Evolutionary conservation across 2,113 vertebrate species (phyloP).

Genomic region (Nothocercus julius): DNA sequence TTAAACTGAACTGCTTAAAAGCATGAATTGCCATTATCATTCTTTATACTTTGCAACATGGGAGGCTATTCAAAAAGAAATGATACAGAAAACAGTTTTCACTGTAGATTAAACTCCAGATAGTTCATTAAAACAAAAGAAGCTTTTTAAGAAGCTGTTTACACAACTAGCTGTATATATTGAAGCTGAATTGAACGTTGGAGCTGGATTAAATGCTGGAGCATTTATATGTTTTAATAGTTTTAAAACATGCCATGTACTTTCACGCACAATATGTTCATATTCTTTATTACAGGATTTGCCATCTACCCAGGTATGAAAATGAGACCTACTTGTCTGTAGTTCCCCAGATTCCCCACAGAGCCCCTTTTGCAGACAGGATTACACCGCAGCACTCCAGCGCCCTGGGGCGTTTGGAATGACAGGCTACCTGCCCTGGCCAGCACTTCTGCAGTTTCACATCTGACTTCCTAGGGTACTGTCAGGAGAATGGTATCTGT

Average conservation of each 20-base stretch:
- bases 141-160: accelerated
- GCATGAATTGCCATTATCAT: neutral
- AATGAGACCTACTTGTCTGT: neutral
- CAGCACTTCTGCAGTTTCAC: neutral
- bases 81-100: neutral
- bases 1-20: neutral
- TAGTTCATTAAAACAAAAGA: neutral
- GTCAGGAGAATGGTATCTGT: neutral
- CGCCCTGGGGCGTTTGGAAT: neutral
- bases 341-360: neutral
- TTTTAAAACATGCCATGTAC: neutral
- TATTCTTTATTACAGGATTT: neutral
- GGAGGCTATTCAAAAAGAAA: neutral
- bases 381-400: neutral
- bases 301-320: neutral
- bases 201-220: neutral
- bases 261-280: neutral
- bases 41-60: neutral
- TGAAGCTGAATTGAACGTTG: neutral
- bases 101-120: neutral
- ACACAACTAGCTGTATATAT: neutral
- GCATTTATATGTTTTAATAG: neutral
- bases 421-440: neutral
- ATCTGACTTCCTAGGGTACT: neutral
- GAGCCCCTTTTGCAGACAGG: neutral